phyloP scores from a whole-genome alignment of 2,888 invertebrate genomes.

The Cremastinae sp. region DNA sequence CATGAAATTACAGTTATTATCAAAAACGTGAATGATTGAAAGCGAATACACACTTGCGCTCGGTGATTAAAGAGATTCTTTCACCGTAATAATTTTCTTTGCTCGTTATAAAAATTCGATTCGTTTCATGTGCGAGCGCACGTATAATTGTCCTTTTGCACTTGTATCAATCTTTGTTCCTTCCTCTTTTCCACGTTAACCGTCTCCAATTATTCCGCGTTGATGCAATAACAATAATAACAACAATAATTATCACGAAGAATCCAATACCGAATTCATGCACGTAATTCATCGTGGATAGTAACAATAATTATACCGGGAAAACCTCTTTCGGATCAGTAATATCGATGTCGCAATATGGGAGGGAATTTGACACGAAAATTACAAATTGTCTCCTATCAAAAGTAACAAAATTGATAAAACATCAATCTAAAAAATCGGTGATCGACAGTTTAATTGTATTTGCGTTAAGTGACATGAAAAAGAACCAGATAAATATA shows the following conservation, averaged over 20 bases:
- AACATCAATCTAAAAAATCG: no score
- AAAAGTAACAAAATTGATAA: no score
- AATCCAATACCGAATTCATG: slow-evolving; percentile 1
- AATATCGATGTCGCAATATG: no score
- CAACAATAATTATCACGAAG: slow-evolving; percentile 9
- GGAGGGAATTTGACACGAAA: no score
- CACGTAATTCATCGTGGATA: slow-evolving; percentile 19
- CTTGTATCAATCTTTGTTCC: slow-evolving; percentile 21
- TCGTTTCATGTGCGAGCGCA: slow-evolving; percentile 3
- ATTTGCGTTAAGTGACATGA: no score
- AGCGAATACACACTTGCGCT: slow-evolving; percentile 18
- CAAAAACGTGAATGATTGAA: slow-evolving; percentile 37
- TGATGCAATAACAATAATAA: slow-evolving; percentile 1
- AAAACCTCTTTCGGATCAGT: no score
- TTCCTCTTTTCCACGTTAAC: slow-evolving; percentile 21
- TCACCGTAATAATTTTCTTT: slow-evolving; percentile 37
- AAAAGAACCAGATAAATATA: no score
- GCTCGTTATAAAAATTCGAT: slow-evolving; percentile 29
- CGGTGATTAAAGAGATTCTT: slow-evolving; percentile 37
- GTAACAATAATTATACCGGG: slow-evolving; percentile 15
- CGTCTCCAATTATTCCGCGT: slow-evolving; percentile 20
- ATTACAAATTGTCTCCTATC: no score
- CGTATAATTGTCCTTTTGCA: slow-evolving; percentile 1
- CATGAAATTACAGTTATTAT: slow-evolving; percentile 32
- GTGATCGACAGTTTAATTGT: no score